Evolutionary conservation across 2,888 invertebrate genomes (phyloP), one percentile per base, ranked within the genome.

Genomic region (Caenorhabditis sp.): DNA sequence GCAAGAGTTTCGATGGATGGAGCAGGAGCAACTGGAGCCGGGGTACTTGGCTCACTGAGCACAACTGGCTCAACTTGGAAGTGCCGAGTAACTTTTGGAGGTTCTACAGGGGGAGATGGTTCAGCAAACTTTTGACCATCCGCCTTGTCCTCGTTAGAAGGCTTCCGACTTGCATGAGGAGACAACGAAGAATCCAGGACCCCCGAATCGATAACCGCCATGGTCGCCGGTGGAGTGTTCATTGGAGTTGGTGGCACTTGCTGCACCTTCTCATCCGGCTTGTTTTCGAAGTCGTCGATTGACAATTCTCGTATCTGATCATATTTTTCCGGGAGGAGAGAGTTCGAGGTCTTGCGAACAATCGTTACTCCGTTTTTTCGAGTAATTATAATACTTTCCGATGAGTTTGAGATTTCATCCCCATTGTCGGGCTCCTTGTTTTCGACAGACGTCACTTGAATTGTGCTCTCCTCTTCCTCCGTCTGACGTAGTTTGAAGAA

Each of bases 211-310:
- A 72, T 24, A 47, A 58, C 68, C n/a, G 28, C 56, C 49, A 83
- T 44, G 12, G 64, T 74, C n/a, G 74, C 74, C n/a, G 83, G 83
- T 3, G 83, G 83, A 12, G 83, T 83, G 28, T 83, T 83, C 83
- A 83, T 83, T 14, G 83, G 83, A 14, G 83, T 83, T 8, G 83
- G 83, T 8, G 83, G 83, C n/a, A 83, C 79, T 31, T 59, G 76
- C 7, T 44, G 49, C 6, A 14, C 31, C 24, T 72, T 68, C 16
- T 54, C 68, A 8, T 41, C 59, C 0, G 61, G 4, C 38, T 77
- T 82, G n/a, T 59, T 59, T 24, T 77, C 82, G 14, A 82, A 82
- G 38, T 77, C 82, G 28, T 72, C 77, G 10, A 83, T 75, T 14
- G 79, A 63, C 16, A 83, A 22, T 38, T 83, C 74, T 3, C 74